Conservation (phyloP, 2,113 vertebrate species). For the Marmota monax region DNA sequence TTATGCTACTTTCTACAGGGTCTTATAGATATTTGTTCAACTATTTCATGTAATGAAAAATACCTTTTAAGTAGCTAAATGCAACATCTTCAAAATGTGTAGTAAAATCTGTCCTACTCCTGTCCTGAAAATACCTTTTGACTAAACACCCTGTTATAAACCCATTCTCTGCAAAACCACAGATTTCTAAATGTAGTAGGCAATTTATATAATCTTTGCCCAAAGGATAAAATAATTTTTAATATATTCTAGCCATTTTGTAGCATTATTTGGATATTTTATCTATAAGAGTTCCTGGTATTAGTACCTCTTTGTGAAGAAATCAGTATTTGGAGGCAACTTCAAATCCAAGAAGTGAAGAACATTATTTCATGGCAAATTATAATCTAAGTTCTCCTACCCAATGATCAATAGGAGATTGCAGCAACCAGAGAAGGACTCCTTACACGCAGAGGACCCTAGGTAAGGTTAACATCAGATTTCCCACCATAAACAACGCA, state of each 20-base stretch:
- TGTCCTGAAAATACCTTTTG: background rate
- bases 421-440: background rate
- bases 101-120: background rate
- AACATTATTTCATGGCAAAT: background rate
- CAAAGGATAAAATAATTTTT: background rate
- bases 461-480: background rate
- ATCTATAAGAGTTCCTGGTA: background rate
- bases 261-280: background rate
- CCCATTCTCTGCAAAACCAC: background rate
- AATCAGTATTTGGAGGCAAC: conserved; percentile 11
- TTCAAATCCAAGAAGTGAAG: conserved; percentile 22
- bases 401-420: background rate
- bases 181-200: background rate
- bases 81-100: background rate
- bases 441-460: background rate
- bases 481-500: conserved; percentile 30
- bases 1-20: background rate
- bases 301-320: background rate
- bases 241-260: conserved; percentile 19
- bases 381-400: conserved; percentile 30
- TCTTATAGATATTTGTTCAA: background rate
- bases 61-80: background rate
- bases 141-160: background rate
- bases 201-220: background rate
- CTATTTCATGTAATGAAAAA: background rate